Conservation (phyloP, 2,888 invertebrate species). For the Eupithecia insigniata region DNA sequence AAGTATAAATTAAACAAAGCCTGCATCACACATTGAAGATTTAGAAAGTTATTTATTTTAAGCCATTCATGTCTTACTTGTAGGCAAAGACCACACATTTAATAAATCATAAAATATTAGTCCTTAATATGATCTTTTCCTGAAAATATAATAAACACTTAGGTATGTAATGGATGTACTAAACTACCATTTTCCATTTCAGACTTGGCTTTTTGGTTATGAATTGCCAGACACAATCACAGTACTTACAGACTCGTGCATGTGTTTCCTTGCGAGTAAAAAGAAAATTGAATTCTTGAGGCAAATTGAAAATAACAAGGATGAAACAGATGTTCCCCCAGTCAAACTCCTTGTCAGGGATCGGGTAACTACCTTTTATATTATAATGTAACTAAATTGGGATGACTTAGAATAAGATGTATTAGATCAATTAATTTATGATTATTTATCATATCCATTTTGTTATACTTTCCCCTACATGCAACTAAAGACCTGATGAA, state of each 20-base stretch:
- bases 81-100: not conserved
- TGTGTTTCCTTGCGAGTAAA: constrained; percentile 97
- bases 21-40: not conserved
- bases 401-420: not conserved
- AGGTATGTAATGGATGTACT: not conserved
- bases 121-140: not conserved
- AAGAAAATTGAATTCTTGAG: constrained; percentile 98
- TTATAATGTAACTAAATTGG: not conserved
- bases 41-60: not conserved
- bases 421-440: not conserved
- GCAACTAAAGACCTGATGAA: too few relatives aligned
- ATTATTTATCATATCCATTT: too few relatives aligned
- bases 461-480: too few relatives aligned
- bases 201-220: constrained; percentile 98
- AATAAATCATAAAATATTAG: not conserved
- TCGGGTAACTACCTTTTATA: constrained; percentile 85
- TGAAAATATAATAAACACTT: not conserved
- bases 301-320: constrained; percentile 93
- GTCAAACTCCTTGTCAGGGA: constrained; percentile 95
- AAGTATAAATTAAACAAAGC: not conserved
- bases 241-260: constrained; percentile 92
- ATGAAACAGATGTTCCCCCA: constrained; percentile 91
- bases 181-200: constrained; percentile 38
- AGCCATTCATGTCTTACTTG: not conserved
- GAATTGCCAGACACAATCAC: constrained; percentile 98